Percentiles rank a stretch among this genome's conserved stretches.
phyloP scores from a whole-genome alignment of 2,113 vertebrate species.

The Meles meles region DNA sequence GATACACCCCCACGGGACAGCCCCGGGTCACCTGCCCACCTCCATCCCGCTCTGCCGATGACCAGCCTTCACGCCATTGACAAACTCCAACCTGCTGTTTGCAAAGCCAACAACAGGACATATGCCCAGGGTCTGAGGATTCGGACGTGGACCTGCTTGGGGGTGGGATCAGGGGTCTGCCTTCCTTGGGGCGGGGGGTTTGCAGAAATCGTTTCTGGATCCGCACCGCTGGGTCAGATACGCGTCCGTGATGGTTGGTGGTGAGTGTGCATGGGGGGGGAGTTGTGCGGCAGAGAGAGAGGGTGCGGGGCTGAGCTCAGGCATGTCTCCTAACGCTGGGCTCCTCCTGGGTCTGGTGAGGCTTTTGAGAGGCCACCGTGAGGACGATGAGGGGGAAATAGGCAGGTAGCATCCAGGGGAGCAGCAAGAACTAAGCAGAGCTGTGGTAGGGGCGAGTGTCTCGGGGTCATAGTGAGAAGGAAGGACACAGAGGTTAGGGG shows the following conservation, averaged over 20 bases:
- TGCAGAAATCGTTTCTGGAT: neutral
- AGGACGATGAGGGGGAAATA: neutral
- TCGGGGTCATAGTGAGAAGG: neutral
- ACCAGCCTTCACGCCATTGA: neutral
- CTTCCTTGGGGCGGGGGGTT: neutral
- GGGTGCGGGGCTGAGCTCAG: neutral
- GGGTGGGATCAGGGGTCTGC: accelerated
- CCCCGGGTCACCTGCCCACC: neutral
- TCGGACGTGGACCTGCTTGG: neutral
- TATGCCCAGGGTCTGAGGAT: neutral
- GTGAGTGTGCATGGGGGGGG: neutral
- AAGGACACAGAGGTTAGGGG: neutral
- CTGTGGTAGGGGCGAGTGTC: neutral
- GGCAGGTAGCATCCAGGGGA: neutral
- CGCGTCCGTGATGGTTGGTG: too few relatives aligned
- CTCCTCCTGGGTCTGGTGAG: neutral
- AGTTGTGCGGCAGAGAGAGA: neutral
- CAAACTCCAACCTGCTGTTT: neutral
- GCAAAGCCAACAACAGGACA: neutral
- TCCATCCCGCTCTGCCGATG: neutral
- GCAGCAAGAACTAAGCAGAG: neutral
- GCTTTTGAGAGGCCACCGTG: neutral
- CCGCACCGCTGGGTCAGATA: neutral
- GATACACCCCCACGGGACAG: too few relatives aligned
- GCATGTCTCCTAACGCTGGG: neutral